Base-by-base conservation (phyloP, 2,113 vertebrate genomes). In the Polypterus senegalus region DNA sequence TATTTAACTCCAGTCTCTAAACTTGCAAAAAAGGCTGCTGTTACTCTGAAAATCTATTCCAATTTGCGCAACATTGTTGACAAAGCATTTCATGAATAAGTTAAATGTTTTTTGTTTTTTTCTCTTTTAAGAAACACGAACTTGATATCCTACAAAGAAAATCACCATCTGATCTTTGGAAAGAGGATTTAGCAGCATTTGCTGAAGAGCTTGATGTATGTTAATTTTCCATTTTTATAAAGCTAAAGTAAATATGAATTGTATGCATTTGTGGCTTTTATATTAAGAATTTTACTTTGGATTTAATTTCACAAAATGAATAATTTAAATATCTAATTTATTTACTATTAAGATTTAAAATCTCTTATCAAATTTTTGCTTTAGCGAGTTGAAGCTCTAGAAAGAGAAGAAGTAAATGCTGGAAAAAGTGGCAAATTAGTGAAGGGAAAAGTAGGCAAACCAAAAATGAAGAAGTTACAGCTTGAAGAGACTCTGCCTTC, bases 381-480 rank as follows among this genome's bases (percentile, higher is more conserved):
- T 83, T 74, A 93, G 91, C 86, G 86, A 79, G 80, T 93, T 59
- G 91, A 93, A 81, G 84, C 85, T 1, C 85, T 87, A 72, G 95
- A 99, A 78, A 85, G 83, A 65, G 95, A 98, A 69, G 93, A 91
- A 57, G 62, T 81, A 76, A 76, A 76, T 51, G 67, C 80, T 54
- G 94, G 93, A 4, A 88, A 84, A 74, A 74, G 76, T 67, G 79
- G 90, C 65, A 97, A 93, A 75, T 77, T 94, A 70, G 83, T 98
- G 68, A 99, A 97, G 78, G 93, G 94, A n/a, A 98, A 98, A 83
- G 87, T 97, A 66, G 95, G 96, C 57, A 98, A 98, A 77, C 92
- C 93, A 57, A 99, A 98, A 74, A 83, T 81, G 54, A 97, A 94
- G 84, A 97, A 92, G 75, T 70, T 97, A 73, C 91, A 93, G 47